These are phyloP conservation scores for Trachymyrmex septentrionalis DNA, from an alignment of 1,140 invertebrate genomes.

Conservation along the genomic window DNA sequence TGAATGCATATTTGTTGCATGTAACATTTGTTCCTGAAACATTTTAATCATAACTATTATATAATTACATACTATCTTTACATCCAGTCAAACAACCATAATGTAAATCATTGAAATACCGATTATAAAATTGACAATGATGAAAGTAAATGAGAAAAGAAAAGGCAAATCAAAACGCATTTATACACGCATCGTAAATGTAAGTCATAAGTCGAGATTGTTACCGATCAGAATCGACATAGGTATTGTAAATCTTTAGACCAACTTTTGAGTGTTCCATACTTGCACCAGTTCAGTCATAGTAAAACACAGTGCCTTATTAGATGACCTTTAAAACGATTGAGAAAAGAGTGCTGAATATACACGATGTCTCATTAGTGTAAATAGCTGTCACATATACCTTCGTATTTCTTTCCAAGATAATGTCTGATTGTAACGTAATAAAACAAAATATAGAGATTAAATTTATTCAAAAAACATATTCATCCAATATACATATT, in stretches of 20 bases:
- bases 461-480: neutral
- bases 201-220: conserved; percentile 56
- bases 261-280: conserved; percentile 57
- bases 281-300: conserved; percentile 70
- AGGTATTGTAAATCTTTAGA: conserved; percentile 61
- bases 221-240: conserved; percentile 58
- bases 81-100: conserved; percentile 32
- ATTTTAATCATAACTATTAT: conserved; percentile 72
- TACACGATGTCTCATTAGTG: conserved; percentile 60
- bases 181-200: conserved; percentile 62
- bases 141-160: conserved; percentile 27
- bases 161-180: conserved; percentile 73
- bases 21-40: conserved; percentile 75
- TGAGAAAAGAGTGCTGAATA: conserved; percentile 75
- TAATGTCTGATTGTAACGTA: neutral
- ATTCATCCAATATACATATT: conserved; percentile 6
- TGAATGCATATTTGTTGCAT: conserved; percentile 66
- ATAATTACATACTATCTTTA: conserved; percentile 57
- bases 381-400: conserved; percentile 60
- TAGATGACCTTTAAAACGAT: conserved; percentile 74
- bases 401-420: neutral
- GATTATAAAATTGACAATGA: conserved; percentile 42
- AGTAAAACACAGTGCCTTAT: conserved; percentile 81
- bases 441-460: neutral
- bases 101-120: conserved; percentile 36